Evolutionary conservation across 2,797 vertebrate genomes (phyloP).

Genomic region (Remorina albescens): DNA sequence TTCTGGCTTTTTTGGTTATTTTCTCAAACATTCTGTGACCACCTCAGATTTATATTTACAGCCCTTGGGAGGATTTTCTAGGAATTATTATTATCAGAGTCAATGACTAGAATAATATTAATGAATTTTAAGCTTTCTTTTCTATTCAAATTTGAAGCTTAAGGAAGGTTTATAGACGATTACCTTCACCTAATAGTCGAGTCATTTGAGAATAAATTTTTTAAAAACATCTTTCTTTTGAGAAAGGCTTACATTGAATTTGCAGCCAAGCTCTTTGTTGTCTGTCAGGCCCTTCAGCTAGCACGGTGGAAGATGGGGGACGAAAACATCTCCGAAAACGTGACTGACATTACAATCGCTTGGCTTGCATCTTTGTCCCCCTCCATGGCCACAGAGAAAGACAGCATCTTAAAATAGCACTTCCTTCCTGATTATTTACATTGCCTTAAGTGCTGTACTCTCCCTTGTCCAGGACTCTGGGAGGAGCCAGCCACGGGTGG

Average conservation of each 20-base stretch:
- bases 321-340: conserved; percentile 69
- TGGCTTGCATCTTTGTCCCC: conserved; percentile 80
- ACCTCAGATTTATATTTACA: neutral
- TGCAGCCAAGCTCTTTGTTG: conserved; percentile 31
- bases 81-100: too few relatives aligned
- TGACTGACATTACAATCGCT: conserved; percentile 82
- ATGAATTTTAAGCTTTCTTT: neutral
- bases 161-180: neutral
- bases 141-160: neutral
- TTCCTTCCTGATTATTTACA: conserved; percentile 76
- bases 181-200: neutral
- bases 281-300: conserved; percentile 49
- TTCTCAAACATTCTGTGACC: neutral
- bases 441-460: conserved; percentile 83
- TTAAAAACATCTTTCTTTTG: neutral
- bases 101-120: neutral
- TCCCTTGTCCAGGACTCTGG: conserved; percentile 56
- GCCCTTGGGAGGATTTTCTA: neutral
- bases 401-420: conserved; percentile 83
- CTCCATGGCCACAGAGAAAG: conserved; percentile 71
- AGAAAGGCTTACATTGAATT: conserved; percentile 14
- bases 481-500: conserved; percentile 59
- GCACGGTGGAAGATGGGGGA: conserved; percentile 43
- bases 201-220: too few relatives aligned
- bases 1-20: neutral